Evolutionary conservation across 2,888 invertebrate genomes (phyloP), one percentile per base, ranked within the genome.

Genomic region (Microdon myrmicae): DNA sequence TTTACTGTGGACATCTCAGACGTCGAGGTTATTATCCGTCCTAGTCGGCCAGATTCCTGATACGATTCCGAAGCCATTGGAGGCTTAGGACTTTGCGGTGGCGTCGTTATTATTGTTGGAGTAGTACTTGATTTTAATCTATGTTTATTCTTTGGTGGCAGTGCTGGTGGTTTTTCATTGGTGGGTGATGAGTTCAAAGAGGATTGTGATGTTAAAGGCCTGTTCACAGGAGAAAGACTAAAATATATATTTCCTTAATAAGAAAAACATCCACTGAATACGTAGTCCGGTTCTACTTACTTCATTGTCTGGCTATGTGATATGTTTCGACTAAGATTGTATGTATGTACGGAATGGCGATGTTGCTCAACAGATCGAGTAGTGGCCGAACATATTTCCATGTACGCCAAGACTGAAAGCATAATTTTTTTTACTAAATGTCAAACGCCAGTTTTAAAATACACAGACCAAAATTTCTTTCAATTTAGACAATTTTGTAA

Each of bases 341-440:
- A 90, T 3, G 90, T 87, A 76, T 94, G 93, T 73, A 94, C 87
- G 3, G 95, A 94, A 79, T 94, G 94, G 37, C 93, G 85, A 79
- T 92, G 86, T 79, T 91, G 88, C 72, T 92, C 92, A 49, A 86
- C 84, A 31, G 86, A 85, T 48, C 86, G 87, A 61, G 87, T 86
- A 68, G 86, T 85, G 73, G 92, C 92, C 69, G 90, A 90, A 82
- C 93, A 94, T 87, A 94, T 93, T 82, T 95, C 94, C 94, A 96
- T 94, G 80, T 95, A 96, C 68, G 93, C 94, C 90, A 94, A 92
- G 74, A 95, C 94, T 93, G 84, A 70, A 84, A 82, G 67, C 31
- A 59, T 55, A 31, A 31, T 38, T 5, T 16, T n/a, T n/a, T 29
- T 13, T 6, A 19, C 12, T 34, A n/a, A 3, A 9, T 25, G 7